Conservation (phyloP, 2,113 vertebrate species). For the Nothobranchius kuhntae region DNA sequence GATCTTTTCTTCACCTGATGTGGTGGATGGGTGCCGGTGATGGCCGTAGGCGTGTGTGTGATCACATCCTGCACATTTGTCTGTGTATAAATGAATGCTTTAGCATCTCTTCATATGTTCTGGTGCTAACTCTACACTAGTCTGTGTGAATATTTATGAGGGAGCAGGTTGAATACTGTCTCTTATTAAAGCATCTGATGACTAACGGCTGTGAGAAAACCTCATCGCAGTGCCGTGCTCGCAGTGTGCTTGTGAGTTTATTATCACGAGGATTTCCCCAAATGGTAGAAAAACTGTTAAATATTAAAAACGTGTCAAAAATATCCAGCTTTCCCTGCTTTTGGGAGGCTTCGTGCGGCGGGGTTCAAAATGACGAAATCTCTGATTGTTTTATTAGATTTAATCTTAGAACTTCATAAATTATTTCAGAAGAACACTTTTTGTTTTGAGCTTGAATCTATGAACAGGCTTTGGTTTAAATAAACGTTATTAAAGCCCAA, state of each 20-base stretch:
- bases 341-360: background rate
- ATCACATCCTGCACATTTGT: slow-evolving; percentile 7
- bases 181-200: background rate
- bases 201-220: background rate
- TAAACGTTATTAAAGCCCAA: too few relatives aligned
- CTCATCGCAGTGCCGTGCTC: slow-evolving; percentile 1
- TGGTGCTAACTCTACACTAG: background rate
- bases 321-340: background rate
- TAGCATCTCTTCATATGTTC: background rate
- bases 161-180: slow-evolving; percentile 6
- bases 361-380: background rate
- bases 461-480: too few relatives aligned
- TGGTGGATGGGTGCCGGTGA: slow-evolving; percentile 16
- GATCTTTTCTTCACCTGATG: background rate
- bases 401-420: background rate
- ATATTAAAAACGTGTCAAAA: too few relatives aligned
- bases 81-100: slow-evolving; percentile 9
- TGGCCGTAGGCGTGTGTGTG: background rate
- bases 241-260: background rate
- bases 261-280: background rate
- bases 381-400: background rate
- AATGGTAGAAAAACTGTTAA: background rate
- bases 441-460: too few relatives aligned
- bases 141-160: slow-evolving; percentile 3
- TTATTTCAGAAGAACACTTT: background rate